Evolutionary conservation across 2,797 vertebrate genomes (phyloP), one percentile per base, ranked within the genome.

Genomic region (Notoglanidium macrostoma): DNA sequence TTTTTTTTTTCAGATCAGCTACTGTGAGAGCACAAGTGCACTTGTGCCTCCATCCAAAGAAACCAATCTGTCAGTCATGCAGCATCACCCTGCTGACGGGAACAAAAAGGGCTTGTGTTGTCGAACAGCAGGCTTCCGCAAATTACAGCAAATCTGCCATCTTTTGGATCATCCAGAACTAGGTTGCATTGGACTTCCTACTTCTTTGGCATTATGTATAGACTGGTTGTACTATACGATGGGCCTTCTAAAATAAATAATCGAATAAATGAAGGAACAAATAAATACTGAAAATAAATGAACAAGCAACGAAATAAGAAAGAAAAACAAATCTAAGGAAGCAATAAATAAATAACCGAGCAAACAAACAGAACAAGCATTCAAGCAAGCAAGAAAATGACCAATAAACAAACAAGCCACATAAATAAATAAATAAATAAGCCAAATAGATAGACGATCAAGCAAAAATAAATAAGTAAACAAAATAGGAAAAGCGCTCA

Each of bases 51-150:
- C 61, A 67, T 83, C 82, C 46, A 83, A 68, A 51, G 80, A 68
- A 67, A 82, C 87, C 74, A 84, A 79, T 87, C 87, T 88, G 89
- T 88, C 89, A 89, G 84, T 91, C 89, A 88, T 61, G 73, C 78
- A 77, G 83, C 76, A 32, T 46, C 14, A n/a, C 15, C 44, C 85
- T 54, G 70, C 67, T 81, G 67, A 85, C 21, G 29, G 61, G 76
- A 73, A 85, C 65, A 44, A 65, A 85, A 57, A 40, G 57, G 19
- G 73, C 35, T 73, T n/a, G 82, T 32, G 12, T 73, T 73, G 44
- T 17, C 17, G 29, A 85, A 74, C 74, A 54, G 68, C 83, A 59
- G 61, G 14, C 54, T 68, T 59, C 73, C 63, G 21, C 73, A 84
- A 78, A 87, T 84, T 63, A 74, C 73, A 59, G 14, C 35, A 49